phyloP scores from a whole-genome alignment of 2,888 invertebrate species.

The Microctonus aethiopoides region DNA sequence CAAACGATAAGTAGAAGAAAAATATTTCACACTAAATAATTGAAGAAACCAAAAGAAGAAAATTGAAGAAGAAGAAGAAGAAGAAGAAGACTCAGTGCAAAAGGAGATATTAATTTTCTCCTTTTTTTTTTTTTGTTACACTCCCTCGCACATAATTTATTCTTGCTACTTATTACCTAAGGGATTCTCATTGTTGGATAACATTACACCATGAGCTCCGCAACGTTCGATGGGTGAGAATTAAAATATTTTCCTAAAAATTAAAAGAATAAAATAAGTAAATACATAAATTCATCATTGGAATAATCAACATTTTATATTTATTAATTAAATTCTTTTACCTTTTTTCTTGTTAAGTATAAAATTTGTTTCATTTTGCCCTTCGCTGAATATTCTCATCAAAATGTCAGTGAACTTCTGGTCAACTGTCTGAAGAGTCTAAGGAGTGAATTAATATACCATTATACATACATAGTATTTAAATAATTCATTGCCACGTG shows the following conservation, averaged over 20 bases:
- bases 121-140: background rate
- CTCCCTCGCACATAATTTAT: background rate
- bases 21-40: too few species aligned
- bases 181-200: conserved; percentile 27
- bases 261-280: background rate
- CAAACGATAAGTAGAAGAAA: conserved; percentile 14
- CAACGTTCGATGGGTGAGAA: conserved; percentile 37
- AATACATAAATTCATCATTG: background rate
- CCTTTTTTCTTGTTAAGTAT: background rate
- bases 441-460: conserved; percentile 18
- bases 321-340: background rate
- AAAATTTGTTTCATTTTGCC: background rate
- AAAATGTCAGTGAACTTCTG: conserved; percentile 10
- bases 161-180: background rate
- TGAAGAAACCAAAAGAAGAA: background rate
- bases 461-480: conserved; percentile 29
- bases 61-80: background rate
- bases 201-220: conserved; percentile 37
- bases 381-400: background rate
- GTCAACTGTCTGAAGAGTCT: background rate
- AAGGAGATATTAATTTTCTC: background rate
- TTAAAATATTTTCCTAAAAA: background rate
- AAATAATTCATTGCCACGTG: conserved; percentile 55
- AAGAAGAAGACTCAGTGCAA: background rate
- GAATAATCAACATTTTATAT: background rate